These are phyloP conservation scores for Batillaria attramentaria DNA, from an alignment of 1,140 invertebrate species.

Conservation along the genomic window DNA sequence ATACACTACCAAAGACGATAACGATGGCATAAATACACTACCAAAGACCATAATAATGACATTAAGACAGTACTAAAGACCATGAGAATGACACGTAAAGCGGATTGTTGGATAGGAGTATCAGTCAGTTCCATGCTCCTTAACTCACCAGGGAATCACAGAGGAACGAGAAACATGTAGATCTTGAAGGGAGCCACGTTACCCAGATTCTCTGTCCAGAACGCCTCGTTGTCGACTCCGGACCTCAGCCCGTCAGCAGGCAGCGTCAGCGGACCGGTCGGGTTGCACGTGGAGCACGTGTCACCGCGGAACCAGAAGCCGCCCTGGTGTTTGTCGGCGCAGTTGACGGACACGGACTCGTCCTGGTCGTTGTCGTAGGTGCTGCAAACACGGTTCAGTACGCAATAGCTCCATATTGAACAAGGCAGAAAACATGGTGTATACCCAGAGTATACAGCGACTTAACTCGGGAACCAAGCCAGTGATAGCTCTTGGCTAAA, in stretches of 20 bases:
- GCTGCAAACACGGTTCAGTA: too few relatives aligned
- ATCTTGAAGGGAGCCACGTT: constrained; percentile 17
- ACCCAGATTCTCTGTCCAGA: constrained; percentile 33
- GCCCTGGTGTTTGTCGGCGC: constrained; percentile 11
- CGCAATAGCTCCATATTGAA: too few relatives aligned
- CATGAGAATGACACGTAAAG: neutral
- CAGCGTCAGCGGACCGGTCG: constrained; percentile 23
- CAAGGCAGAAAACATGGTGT: too few relatives aligned
- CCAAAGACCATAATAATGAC: neutral
- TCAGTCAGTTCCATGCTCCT: neutral
- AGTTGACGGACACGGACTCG: constrained; percentile 19
- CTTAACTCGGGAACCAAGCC: too few relatives aligned
- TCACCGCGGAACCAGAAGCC: constrained; percentile 31
- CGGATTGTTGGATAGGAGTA: neutral
- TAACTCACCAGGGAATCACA: neutral
- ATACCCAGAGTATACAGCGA: too few relatives aligned
- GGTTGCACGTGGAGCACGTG: constrained; percentile 34
- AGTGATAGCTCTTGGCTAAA: too few relatives aligned
- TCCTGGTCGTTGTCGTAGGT: constrained; percentile 34
- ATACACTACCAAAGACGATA: neutral
- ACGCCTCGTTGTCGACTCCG: constrained; percentile 16
- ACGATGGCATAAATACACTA: neutral
- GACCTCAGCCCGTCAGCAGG: constrained; percentile 3
- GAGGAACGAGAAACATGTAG: constrained; percentile 9
- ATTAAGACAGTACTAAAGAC: neutral